Evolutionary conservation across 2,797 vertebrate species (phyloP), one percentile per base, ranked within the genome.

Genomic region (Pachyuromys duprasi): DNA sequence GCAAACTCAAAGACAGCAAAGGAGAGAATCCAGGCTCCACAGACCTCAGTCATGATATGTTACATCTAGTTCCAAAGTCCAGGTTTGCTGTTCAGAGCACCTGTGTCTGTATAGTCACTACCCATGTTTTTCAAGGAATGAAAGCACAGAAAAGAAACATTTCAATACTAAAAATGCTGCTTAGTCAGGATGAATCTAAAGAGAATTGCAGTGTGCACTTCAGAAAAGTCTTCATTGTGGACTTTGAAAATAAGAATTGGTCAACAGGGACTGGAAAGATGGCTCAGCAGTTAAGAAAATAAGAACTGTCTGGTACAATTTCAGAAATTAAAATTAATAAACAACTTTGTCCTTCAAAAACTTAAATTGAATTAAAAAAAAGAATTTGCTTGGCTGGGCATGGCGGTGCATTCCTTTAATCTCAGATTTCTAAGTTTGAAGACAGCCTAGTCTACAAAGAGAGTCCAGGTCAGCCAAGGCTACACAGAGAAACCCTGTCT

Each of bases 181-280:
- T 99, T 55, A 97, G 97, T 97, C 98, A 99, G 92, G 99, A 99
- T 95, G 98, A 99, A 97, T 98, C 97, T 86, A 97, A 98, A 84
- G 97, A 98, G 92, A 99, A 82, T 93, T 98, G 99, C 14, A 99
- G 99, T 87, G 97, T 98, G 22, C 98, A 99, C 88, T 98, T 99
- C 96, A 99, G 99, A 98, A 99, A 98, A 99, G 28, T 99, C 98
- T 92, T 99, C 99, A 79, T 99, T 99, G 94, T 99, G 98, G 99
- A 97, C 60, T 91, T 67, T 90, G 62, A 94, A 95, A 95, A 90
- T 94, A 94, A 96, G 49, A 94, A 79, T 74, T 65, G 42, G 42
- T 79, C 55, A 57, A 18, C 55, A 4, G 17, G 55, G 55, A 15
- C 14, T 57, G 55, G 55, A 57, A 4, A 57, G 55, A 57, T 11